phyloP scores from a whole-genome alignment of 1,140 invertebrate species.

The fruit fly (Drosophila melanogaster) region Release_6_plus_ISO1_MT NC_004354.4:14372001-14372500 shows the following conservation, averaged over 20 bases:
- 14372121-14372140: no score
- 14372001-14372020: conserved; percentile 3
- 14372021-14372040: neutral
- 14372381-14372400: neutral
- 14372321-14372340: neutral
- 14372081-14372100: no score
- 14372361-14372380: conserved; percentile 21
- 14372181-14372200: no score
- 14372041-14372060: no score
- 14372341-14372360: conserved; percentile 14
- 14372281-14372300: neutral
- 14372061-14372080: no score
- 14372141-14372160: no score
- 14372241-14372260: neutral
- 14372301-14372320: neutral
- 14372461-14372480: conserved; percentile 26
- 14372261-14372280: neutral
- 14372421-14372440: neutral
- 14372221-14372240: no score
- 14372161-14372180: no score
- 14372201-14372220: no score
- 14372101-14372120: no score
- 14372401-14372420: neutral
- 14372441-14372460: neutral
- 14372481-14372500: conserved; percentile 54